Percentiles rank a stretch among this genome's conserved stretches.
Conservation (phyloP, 2,797 vertebrate species). For the Pteropus rufus region DNA sequence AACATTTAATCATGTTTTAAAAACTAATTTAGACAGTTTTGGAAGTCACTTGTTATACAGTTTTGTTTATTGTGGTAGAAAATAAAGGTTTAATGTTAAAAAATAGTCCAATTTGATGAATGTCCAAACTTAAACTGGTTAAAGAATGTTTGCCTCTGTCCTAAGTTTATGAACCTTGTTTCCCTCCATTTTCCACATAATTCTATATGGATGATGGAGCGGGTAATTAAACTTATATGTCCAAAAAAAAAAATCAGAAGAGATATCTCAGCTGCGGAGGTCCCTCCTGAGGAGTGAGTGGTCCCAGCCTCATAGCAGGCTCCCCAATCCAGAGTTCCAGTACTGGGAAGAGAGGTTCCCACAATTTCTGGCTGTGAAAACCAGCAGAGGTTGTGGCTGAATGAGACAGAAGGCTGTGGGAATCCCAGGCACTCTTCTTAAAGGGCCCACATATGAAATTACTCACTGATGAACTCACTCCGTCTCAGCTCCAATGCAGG, state of each 20-base stretch:
- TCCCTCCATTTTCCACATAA: not conserved
- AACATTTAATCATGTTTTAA: slow-evolving; percentile 23
- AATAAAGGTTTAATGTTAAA: slow-evolving; percentile 29
- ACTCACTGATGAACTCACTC: no score
- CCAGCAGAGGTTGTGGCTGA: no score
- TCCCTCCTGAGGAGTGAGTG: no score
- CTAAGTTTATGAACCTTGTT: slow-evolving; percentile 6
- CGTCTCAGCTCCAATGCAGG: no score
- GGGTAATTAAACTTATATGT: slow-evolving; percentile 46
- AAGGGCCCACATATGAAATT: no score
- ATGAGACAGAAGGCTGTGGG: no score
- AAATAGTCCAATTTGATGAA: not conserved
- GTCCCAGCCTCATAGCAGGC: no score
- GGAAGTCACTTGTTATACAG: slow-evolving; percentile 4
- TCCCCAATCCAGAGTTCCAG: no score
- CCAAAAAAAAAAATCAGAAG: not conserved
- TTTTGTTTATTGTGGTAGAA: slow-evolving; percentile 19
- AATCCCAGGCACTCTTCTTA: no score
- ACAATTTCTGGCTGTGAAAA: no score
- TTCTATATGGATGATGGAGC: not conserved
- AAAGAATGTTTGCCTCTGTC: not conserved
- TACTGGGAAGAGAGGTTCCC: no score
- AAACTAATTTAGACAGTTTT: not conserved
- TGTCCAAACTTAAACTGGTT: not conserved
- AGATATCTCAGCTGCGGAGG: no score